Evolutionary conservation across 2,888 invertebrate species (phyloP), one percentile per base, ranked within the genome.

Genomic region (Thelaira solivaga): DNA sequence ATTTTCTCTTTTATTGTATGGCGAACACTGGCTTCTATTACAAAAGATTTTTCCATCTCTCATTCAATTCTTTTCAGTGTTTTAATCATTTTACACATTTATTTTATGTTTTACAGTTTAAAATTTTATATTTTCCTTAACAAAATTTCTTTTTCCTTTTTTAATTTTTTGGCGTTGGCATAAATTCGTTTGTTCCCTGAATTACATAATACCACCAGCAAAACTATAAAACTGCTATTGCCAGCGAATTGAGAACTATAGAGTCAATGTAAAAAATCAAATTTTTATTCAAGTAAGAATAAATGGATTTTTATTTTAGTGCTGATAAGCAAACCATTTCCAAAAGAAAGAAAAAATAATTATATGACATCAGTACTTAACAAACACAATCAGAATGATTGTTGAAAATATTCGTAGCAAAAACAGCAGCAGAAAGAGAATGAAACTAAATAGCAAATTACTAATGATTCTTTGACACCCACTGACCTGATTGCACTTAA

Each of bases 381-480:
- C 69, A 78, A 78, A 59, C 59, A 39, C 61, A 71, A 59, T 78
- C 74, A 53, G n/a, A n/a, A n/a, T n/a, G n/a, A n/a, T 78, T 78
- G 74, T 78, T 65, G 18, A 57, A 62, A 67, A 72, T 64, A 59
- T n/a, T n/a, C n/a, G n/a, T n/a, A n/a, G 16, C 26, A 24, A 43
- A 67, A 74, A 8, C 16, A 11, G 59, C 45, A 49, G 20, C 10
- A n/a, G n/a, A n/a, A n/a, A n/a, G n/a, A n/a, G n/a, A n/a, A n/a
- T n/a, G 11, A 36, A 51, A 7, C 29, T 57, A 51, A 41, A 72
- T n/a, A 64, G 57, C 59, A 69, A 73, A 69, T 68, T 73, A 57
- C 36, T 74, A 31, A 65, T 55, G 73, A 74, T 71, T 74, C 69
- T 45, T 49, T 74, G 74, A 78, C 78, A 74, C 78, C 69, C 74